phyloP scores from a whole-genome alignment of 2,797 vertebrate species.

The Melopsittacus undulatus region DNA sequence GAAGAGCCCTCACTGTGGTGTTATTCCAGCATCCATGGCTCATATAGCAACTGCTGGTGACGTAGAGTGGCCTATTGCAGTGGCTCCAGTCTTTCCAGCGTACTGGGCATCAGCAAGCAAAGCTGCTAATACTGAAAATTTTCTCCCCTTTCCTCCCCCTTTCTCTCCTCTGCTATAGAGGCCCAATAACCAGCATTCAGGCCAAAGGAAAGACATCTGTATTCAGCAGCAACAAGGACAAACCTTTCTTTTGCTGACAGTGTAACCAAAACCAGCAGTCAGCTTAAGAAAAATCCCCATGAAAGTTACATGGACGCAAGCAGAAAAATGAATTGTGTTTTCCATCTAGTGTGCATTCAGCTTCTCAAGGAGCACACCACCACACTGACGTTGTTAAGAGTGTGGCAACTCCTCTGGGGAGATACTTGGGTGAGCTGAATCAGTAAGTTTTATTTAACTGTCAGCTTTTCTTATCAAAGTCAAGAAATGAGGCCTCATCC shows the following conservation, averaged over 20 bases:
- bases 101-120: neutral
- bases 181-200: neutral
- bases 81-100: neutral
- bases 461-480: constrained; percentile 14
- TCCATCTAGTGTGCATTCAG: neutral
- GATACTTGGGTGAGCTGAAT: constrained; percentile 38
- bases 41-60: neutral
- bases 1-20: neutral
- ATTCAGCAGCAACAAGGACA: constrained; percentile 6
- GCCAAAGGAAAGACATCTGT: neutral
- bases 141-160: neutral
- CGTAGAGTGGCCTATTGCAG: neutral
- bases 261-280: neutral
- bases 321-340: constrained; percentile 8
- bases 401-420: constrained; percentile 2
- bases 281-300: constrained; percentile 19
- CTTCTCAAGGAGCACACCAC: constrained; percentile 8
- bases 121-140: neutral
- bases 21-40: neutral
- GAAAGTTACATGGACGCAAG: neutral
- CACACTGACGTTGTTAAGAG: constrained; percentile 18
- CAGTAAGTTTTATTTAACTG: constrained; percentile 34
- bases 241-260: constrained; percentile 24
- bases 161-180: neutral
- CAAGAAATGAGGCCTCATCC: neutral